Percentiles rank a stretch among this genome's conserved stretches.
These are phyloP conservation scores for Cataglyphis altisquamis DNA, from an alignment of 2,888 invertebrate species.

Conservation along the genomic window DNA sequence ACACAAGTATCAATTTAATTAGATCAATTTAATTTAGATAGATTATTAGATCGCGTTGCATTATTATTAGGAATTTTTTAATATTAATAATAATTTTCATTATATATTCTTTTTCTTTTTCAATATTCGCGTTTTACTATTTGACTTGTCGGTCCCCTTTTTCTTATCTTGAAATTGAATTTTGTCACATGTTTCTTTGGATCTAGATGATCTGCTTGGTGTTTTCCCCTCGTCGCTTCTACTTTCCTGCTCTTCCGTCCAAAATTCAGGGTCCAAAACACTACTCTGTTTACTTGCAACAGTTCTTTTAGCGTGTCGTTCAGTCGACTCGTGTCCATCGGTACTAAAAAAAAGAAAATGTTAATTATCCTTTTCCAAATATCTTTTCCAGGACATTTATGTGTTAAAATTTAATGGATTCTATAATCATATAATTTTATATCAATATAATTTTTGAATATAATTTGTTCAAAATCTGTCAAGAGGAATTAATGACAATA, in stretches of 20 bases:
- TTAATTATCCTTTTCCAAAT: neutral
- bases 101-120: neutral
- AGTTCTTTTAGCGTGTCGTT: neutral
- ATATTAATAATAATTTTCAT: neutral
- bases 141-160: neutral
- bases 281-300: slow-evolving; percentile 1
- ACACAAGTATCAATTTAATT: neutral
- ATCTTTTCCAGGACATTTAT: neutral
- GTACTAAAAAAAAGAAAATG: neutral
- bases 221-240: neutral
- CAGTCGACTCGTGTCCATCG: neutral
- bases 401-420: neutral
- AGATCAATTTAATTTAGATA: neutral
- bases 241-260: neutral
- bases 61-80: neutral
- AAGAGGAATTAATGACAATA: neutral
- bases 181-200: neutral
- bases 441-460: neutral
- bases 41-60: neutral
- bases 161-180: neutral
- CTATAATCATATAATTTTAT: neutral
- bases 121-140: slow-evolving; percentile 12
- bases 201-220: neutral
- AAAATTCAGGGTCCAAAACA: neutral
- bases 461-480: neutral